phyloP scores from a whole-genome alignment of 2,113 vertebrate genomes.

The Tragelaphus scriptus region DNA sequence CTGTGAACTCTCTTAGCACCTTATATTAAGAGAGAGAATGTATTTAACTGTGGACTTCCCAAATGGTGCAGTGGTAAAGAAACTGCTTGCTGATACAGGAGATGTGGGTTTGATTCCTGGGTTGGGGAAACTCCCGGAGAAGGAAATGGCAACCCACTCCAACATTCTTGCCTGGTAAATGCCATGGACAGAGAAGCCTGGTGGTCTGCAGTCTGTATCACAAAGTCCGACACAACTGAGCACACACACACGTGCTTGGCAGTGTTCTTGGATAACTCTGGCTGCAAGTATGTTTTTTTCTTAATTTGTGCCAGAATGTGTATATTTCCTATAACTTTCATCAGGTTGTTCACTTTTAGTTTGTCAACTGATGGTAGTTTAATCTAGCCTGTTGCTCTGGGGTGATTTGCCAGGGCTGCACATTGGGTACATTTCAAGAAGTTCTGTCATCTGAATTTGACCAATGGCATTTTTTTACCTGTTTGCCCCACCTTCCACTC shows the following conservation, averaged over 20 bases:
- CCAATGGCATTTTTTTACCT: background rate
- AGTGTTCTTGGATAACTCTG: constrained; percentile 24
- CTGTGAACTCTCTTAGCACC: too few relatives aligned
- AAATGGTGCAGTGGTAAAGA: background rate
- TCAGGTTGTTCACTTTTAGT: background rate
- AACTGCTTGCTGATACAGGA: background rate
- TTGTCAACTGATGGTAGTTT: background rate
- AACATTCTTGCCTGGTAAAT: background rate
- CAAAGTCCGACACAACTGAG: background rate
- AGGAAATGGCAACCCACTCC: background rate
- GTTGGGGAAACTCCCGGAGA: background rate
- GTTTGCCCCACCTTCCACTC: background rate
- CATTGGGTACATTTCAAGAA: background rate
- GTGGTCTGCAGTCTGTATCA: background rate
- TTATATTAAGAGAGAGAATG: background rate
- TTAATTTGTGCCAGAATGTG: background rate
- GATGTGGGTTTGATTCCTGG: background rate
- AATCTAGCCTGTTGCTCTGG: background rate
- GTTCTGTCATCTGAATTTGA: constrained; percentile 13
- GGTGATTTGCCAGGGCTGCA: background rate
- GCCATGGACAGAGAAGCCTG: background rate
- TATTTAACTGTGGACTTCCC: background rate
- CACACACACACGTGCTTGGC: background rate
- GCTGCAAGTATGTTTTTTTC: background rate
- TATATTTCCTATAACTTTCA: background rate